A percentile compares a stretch with the other conserved stretches of the same genome.
Evolutionary conservation across 92 coral and sea anemone species (phyloP).

Genomic region (Scolanthus callimorphus): DNA sequence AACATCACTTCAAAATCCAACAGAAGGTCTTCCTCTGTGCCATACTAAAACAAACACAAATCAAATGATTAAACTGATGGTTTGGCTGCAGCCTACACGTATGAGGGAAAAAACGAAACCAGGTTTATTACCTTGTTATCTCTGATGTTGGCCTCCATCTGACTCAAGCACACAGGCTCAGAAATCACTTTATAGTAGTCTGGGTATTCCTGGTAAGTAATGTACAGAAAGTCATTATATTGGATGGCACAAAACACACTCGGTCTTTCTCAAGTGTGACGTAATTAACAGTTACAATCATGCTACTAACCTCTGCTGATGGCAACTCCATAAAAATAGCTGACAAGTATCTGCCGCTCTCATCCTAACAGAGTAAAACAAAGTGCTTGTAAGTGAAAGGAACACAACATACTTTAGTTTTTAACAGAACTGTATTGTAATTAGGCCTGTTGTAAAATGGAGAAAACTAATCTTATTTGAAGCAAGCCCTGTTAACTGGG

Average conservation of each 20-base stretch:
- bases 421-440: neutral
- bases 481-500: no score
- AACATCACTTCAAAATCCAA: slow-evolving; percentile 99
- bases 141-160: slow-evolving; percentile 84
- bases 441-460: neutral
- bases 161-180: slow-evolving; percentile 93
- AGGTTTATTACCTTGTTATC: slow-evolving; percentile 92
- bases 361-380: slow-evolving; percentile 57
- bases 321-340: slow-evolving; percentile 97
- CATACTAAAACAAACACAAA: slow-evolving; percentile 62
- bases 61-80: no score
- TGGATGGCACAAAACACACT: slow-evolving; percentile 42
- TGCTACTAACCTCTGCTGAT: slow-evolving; percentile 72
- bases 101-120: no score
- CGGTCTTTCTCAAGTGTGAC: slow-evolving; percentile 4
- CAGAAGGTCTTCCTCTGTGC: slow-evolving; percentile 81
- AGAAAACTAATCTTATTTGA: no score
- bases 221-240: no score
- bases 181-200: slow-evolving; percentile 97
- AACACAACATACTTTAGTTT: neutral
- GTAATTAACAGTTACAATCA: neutral
- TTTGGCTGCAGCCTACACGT: no score
- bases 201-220: slow-evolving; percentile 93
- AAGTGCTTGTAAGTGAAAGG: neutral
- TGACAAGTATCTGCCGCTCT: slow-evolving; percentile 85